Percentiles rank a stretch among this genome's conserved stretches.
These are phyloP conservation scores for Nyctalus aviator DNA, from an alignment of 2,797 vertebrate genomes.

Conservation along the genomic window DNA sequence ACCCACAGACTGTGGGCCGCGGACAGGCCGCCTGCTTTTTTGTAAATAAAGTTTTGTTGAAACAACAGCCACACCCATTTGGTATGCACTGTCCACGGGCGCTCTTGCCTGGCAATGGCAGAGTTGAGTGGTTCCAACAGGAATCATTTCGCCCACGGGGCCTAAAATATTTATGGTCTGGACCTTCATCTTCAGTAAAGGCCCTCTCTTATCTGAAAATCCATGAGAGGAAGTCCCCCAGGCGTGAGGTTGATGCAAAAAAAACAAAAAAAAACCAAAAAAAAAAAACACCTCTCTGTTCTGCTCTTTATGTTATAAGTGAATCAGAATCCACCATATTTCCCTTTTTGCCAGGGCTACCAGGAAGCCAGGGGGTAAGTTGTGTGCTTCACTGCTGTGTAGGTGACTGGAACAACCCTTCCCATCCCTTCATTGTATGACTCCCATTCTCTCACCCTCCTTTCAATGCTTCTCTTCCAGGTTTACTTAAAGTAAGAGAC, in stretches of 20 bases:
- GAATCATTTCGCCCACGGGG: background rate
- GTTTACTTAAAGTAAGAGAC: background rate
- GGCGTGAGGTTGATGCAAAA: background rate
- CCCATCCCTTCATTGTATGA: background rate
- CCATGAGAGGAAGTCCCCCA: background rate
- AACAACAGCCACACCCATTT: background rate
- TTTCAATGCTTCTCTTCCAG: background rate
- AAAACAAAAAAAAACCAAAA: too few relatives aligned
- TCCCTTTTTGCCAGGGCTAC: background rate
- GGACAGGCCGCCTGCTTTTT: background rate
- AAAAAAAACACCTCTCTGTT: background rate
- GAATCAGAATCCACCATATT: background rate
- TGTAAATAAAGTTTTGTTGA: background rate
- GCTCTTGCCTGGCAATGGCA: background rate
- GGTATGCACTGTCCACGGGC: fast-evolving
- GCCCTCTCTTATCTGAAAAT: background rate
- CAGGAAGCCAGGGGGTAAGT: background rate
- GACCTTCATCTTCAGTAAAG: background rate
- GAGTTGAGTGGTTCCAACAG: too few relatives aligned
- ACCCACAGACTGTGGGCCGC: background rate
- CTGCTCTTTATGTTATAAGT: background rate
- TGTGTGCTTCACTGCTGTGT: fast-evolving
- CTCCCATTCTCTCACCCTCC: background rate
- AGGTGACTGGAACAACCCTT: background rate
- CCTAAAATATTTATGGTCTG: background rate